Evolutionary conservation across 2,113 vertebrate genomes (phyloP), one percentile per base, ranked within the genome.

Genomic region (Nothobranchius kuhntae): DNA sequence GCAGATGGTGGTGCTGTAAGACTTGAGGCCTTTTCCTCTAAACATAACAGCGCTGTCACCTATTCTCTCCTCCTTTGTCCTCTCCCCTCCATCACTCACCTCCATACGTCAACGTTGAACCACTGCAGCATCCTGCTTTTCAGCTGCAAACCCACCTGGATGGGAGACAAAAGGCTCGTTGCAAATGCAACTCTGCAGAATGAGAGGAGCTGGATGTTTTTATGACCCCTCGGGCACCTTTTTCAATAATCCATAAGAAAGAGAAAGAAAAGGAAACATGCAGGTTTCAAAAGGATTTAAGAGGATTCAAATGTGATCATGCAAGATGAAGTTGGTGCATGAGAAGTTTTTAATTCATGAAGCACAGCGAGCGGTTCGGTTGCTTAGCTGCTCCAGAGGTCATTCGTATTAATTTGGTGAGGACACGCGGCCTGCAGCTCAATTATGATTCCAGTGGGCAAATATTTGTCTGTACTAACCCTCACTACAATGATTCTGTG

Each of bases 1-100:
- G 72, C 91, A 92, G 90, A 70, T 84, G 91, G 91, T 90, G 92
- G 93, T 91, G 91, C 92, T 92, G 74, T 85, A 87, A 88, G 87
- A 89, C 84, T 84, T 91, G n/a, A 77, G 73, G 77, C 44, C 38
- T 60, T 47, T 45, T 61, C 30, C 75, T 77, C 75, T 71, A 74
- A 53, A 35, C 76, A 74, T 83, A 84, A 87, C 85, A 74, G 86
- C 85, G 65, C 75, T 86, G 86, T 89, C 88, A 91, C 87, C 89
- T 81, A 78, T 79, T 85, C 81, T 77, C 75, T 76, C 79, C 83
- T 85, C 87, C 84, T 91, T 91, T 91, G 89, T 91, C 88, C 88
- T 88, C 82, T 84, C 82, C 73, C 76, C 79, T 85, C 84, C 82
- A 84, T 89, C 88, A 85, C 88, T 91, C 86, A 81, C 85, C 80